phyloP scores from a whole-genome alignment of 92 coral and sea anemone species.

The Actinostola sp. region DNA sequence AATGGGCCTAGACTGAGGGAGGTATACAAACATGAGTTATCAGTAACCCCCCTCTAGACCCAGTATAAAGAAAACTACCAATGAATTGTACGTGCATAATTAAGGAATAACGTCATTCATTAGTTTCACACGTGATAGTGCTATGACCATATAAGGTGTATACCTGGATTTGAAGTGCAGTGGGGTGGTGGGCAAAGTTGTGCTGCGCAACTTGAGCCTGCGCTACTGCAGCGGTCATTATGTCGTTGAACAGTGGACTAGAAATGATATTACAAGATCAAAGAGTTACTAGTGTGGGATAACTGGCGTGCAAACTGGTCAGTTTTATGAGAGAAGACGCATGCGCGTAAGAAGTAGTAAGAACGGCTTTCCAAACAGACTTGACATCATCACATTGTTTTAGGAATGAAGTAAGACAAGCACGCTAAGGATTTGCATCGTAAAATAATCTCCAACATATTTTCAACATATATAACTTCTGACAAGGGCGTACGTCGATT shows the following conservation, averaged over 20 bases:
- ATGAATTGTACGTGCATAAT: too few relatives aligned
- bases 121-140: conserved; percentile 41
- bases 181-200: conserved; percentile 77
- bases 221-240: conserved; percentile 84
- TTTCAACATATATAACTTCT: too few relatives aligned
- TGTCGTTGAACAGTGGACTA: conserved; percentile 83
- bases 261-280: conserved; percentile 22
- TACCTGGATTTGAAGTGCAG: conserved; percentile 84
- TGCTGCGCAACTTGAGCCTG: conserved; percentile 70
- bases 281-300: conserved; percentile 20
- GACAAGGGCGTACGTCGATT: too few relatives aligned
- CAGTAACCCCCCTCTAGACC: too few relatives aligned
- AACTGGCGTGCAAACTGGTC: conserved; percentile 3
- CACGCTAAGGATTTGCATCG: too few relatives aligned
- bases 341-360: neutral
- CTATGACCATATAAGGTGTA: conserved; percentile 32
- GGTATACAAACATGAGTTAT: too few relatives aligned
- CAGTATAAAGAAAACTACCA: too few relatives aligned
- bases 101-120: neutral
- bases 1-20: too few relatives aligned
- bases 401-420: too few relatives aligned
- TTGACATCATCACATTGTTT: too few relatives aligned
- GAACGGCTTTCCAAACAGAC: too few relatives aligned
- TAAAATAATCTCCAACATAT: too few relatives aligned
- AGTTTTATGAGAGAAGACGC: neutral